Conservation (phyloP, 1,140 invertebrate genomes). For the Leptoteleia sp. region DNA sequence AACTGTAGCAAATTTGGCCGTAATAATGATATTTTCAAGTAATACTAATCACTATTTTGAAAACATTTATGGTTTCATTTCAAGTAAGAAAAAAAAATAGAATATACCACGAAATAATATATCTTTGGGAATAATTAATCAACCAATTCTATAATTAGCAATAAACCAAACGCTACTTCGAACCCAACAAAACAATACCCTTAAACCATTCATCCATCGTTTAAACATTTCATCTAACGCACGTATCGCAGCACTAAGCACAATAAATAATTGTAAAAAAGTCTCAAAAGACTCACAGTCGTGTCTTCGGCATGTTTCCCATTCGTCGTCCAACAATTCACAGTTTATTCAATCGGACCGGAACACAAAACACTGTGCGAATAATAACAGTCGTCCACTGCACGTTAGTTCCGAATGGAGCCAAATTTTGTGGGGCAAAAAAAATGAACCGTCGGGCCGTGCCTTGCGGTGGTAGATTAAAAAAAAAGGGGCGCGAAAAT, state of each 20-base stretch:
- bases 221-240: no score
- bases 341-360: constrained; percentile 14
- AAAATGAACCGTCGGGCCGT: constrained; percentile 19
- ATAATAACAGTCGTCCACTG: constrained; percentile 29
- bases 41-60: constrained; percentile 1
- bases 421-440: not conserved
- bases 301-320: constrained; percentile 53
- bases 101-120: no score
- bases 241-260: no score
- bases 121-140: no score
- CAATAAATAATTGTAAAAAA: constrained; percentile 16
- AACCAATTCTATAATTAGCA: no score
- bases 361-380: constrained; percentile 51
- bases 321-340: constrained; percentile 43
- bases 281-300: constrained; percentile 53
- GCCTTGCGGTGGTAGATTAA: not conserved
- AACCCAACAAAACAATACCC: no score
- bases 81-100: not conserved
- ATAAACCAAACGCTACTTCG: no score
- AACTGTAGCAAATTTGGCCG: constrained; percentile 1
- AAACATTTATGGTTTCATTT: not conserved
- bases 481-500: no score
- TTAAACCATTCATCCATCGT: no score
- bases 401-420: constrained; percentile 7
- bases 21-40: constrained; percentile 3